Conservation (phyloP, 2,888 invertebrate genomes). For the Dynastes grantii region DNA sequence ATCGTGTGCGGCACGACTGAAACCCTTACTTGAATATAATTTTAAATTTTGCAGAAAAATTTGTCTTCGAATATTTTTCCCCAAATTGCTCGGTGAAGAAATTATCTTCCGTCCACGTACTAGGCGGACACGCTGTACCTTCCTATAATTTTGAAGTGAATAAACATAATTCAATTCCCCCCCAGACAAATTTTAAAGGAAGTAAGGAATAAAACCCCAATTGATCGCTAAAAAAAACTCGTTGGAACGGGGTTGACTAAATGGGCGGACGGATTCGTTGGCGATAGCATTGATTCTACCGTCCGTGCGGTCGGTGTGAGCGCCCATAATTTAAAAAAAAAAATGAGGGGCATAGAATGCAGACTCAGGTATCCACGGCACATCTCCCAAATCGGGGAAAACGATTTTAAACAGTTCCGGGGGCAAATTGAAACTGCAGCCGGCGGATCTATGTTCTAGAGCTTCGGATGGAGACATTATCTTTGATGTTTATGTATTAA, state of each 20-base stretch:
- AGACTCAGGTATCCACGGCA: constrained; percentile 43
- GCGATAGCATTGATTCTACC: constrained; percentile 1
- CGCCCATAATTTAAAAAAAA: constrained; percentile 33
- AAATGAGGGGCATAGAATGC: constrained; percentile 47
- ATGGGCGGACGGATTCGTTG: background rate
- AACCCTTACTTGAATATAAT: too few relatives aligned
- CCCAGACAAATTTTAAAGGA: background rate
- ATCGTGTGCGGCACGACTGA: too few relatives aligned
- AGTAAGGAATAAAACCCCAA: background rate
- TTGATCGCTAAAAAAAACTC: constrained; percentile 7
- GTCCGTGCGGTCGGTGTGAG: background rate
- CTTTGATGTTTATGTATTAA: constrained; percentile 42
- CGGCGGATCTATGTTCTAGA: constrained; percentile 8
- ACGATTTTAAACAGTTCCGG: constrained; percentile 36
- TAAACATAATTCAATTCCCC: background rate
- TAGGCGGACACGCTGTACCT: too few relatives aligned
- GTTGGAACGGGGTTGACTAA: background rate
- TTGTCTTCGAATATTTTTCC: too few relatives aligned
- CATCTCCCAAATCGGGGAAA: constrained; percentile 40
- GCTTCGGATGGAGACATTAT: constrained; percentile 10
- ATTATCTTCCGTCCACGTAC: too few relatives aligned
- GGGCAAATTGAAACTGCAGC: constrained; percentile 47
- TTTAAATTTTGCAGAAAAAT: too few relatives aligned
- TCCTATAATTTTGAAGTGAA: too few relatives aligned
- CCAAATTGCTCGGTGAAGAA: too few relatives aligned